A percentile compares a stretch with the other conserved stretches of the same genome.
phyloP scores from a whole-genome alignment of 2,113 vertebrate genomes.

The Spea multiplicata region DNA sequence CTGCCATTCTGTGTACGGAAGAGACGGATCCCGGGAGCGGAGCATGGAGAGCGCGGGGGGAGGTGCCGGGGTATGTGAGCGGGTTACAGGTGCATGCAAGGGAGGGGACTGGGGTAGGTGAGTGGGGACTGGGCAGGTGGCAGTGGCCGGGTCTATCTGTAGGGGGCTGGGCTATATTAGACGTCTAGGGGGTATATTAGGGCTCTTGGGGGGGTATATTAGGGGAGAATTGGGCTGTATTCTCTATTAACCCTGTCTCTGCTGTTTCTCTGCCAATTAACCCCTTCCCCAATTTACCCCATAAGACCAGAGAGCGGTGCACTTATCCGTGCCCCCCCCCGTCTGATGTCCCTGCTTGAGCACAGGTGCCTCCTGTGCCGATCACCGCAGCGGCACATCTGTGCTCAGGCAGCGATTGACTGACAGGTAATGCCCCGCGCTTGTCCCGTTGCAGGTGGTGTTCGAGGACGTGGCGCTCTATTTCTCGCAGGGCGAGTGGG shows the following conservation, averaged over 20 bases:
- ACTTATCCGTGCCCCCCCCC: not conserved
- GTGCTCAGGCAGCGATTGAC: no score
- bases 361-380: not conserved
- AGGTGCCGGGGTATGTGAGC: no score
- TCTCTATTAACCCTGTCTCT: not conserved
- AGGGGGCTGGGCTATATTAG: not conserved
- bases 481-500: slow-evolving; percentile 60
- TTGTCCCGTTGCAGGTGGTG: slow-evolving; percentile 51
- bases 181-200: no score
- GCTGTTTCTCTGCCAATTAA: not conserved
- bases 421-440: not conserved
- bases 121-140: not conserved
- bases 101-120: not conserved
- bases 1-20: not conserved
- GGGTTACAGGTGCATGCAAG: not conserved
- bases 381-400: not conserved
- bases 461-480: slow-evolving; percentile 63
- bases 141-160: not conserved
- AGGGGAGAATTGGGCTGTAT: not conserved
- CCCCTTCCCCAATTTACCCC: not conserved
- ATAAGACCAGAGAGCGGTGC: not conserved
- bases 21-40: not conserved
- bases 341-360: not conserved
- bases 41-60: not conserved
- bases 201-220: not conserved